Evolutionary conservation across 2,797 vertebrate species (phyloP).

Genomic region (Pseudocheirus occidentalis): DNA sequence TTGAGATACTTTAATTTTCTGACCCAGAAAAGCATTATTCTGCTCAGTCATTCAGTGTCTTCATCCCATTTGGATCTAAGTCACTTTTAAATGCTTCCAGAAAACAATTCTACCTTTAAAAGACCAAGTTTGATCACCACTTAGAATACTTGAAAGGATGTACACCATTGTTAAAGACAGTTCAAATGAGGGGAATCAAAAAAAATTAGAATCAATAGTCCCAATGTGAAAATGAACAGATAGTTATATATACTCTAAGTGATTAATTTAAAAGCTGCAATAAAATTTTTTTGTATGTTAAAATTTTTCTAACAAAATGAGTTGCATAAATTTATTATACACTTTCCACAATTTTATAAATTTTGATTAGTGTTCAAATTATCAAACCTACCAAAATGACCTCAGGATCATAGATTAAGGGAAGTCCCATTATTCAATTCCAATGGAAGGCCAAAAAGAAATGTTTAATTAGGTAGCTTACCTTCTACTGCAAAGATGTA

Average conservation of each 20-base stretch:
- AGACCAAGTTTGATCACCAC: slow-evolving; percentile 19
- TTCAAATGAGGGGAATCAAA: slow-evolving; percentile 33
- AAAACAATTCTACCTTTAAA: slow-evolving; percentile 5
- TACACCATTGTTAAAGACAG: not conserved
- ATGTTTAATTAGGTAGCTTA: slow-evolving; percentile 22
- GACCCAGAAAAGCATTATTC: not conserved
- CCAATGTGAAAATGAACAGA: slow-evolving; percentile 25
- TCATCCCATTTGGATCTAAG: slow-evolving; percentile 2
- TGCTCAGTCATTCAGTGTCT: not conserved
- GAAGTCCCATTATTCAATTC: not conserved
- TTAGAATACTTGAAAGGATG: slow-evolving; percentile 40
- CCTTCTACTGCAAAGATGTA: not conserved
- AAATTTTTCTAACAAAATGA: slow-evolving; percentile 1
- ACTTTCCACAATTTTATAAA: not conserved
- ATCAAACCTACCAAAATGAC: not conserved
- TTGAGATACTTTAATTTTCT: not conserved
- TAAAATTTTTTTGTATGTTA: not conserved
- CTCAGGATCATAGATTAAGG: slow-evolving; percentile 12
- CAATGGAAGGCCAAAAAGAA: not conserved
- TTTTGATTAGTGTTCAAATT: slow-evolving; percentile 44
- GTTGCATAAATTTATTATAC: slow-evolving; percentile 19
- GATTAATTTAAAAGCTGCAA: not conserved
- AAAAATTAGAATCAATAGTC: slow-evolving; percentile 10
- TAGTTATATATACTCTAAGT: not conserved
- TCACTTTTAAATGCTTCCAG: slow-evolving; percentile 21